Conservation (phyloP, 1,140 invertebrate genomes). For the Cydia splendana region DNA sequence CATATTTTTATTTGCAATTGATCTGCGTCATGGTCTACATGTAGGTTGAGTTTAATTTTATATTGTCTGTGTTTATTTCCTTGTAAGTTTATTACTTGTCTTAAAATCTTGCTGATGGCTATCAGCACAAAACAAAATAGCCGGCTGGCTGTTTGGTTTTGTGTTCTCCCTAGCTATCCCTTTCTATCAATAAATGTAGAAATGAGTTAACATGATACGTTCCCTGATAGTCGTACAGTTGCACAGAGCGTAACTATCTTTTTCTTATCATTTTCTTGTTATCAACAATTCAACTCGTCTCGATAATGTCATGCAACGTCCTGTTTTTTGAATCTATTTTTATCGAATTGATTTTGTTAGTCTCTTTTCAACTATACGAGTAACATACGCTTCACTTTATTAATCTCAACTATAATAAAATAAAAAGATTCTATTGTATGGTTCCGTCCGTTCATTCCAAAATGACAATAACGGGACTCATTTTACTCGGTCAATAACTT, state of each 20-base stretch:
- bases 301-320: constrained; percentile 25
- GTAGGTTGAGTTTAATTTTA: too few relatives aligned
- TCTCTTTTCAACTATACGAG: background rate
- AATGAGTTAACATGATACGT: background rate
- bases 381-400: background rate
- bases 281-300: constrained; percentile 32
- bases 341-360: background rate
- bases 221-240: background rate
- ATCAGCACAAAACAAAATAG: too few relatives aligned
- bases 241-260: background rate
- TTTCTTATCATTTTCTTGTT: constrained; percentile 1
- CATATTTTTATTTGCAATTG: background rate
- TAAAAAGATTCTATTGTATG: background rate
- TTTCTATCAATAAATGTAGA: background rate
- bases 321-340: constrained; percentile 7
- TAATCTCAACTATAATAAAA: background rate
- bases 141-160: too few relatives aligned
- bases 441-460: background rate
- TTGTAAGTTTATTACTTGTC: background rate
- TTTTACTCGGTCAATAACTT: too few relatives aligned
- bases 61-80: too few relatives aligned
- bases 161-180: too few relatives aligned
- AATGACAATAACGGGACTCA: too few relatives aligned
- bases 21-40: background rate
- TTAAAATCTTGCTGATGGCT: background rate